Evolutionary conservation across 1,140 invertebrate species (phyloP), one percentile per base, ranked within the genome.

Genomic region (Diuraphis noxia): DNA sequence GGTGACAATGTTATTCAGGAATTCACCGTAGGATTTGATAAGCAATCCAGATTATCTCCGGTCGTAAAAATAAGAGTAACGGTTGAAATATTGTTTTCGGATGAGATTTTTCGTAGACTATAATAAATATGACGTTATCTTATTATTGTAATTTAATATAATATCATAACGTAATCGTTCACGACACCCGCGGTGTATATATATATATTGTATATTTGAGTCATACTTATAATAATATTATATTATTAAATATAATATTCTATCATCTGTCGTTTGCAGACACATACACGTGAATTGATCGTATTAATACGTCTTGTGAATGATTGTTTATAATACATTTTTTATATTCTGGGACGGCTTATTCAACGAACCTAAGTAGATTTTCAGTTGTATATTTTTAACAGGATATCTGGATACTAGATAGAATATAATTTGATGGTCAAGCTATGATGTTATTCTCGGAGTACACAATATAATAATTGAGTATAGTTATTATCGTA

Each of bases 221-320:
- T 34, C n/a, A 72, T 17, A 72, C 30, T 21, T 49, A 49, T 49
- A 46, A 9, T 46, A 46, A 17, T 17, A 63, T 63, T 63, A 72
- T n/a, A 72, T 72, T 72, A 72, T 34, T n/a, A 72, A 63, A 63
- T 63, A n/a, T 63, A 72, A n/a, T 72, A 72, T 72, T n/a, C n/a
- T 72, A 13, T 72, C 56, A n/a, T n/a, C n/a, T 72, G n/a, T 72
- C 56, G 56, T n/a, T n/a, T 34, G n/a, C 56, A 72, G 56, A 63
- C 56, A 56, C 56, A 13, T n/a, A n/a, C 30, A 72, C 30, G 30
- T n/a, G n/a, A 13, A n/a, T n/a, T n/a, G 30, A 10, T 72, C 4
- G 56, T n/a, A n/a, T 72, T 72, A n/a, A n/a, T 72, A n/a, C 17
- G 17, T 23, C 23, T 25, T 17, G 56, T 72, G 56, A 72, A n/a